Base-by-base conservation (phyloP, 2,888 invertebrate genomes). In the Diaphora mendica region DNA sequence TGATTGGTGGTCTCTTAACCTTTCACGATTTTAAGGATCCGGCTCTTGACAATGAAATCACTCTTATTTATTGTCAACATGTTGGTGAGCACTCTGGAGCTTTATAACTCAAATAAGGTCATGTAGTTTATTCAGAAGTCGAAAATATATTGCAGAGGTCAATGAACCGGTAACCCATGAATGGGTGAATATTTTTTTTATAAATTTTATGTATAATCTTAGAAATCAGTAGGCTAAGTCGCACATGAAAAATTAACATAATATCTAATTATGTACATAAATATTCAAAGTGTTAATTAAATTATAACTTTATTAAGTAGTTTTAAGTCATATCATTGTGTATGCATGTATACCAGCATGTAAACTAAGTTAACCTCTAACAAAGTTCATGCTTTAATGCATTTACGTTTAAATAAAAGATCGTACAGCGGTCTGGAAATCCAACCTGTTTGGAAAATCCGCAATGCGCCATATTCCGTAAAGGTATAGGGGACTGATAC, bases 361-460 rank as follows among this genome's bases (percentile, higher is more conserved):
- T 68, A 35, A n/a, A 68, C 44, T 59, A 35, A 68, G 23, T 48
- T 73, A 51, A 74, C 71, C 71, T 71, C 68, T 55, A 39, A 67
- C 39, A 48, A 69, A 80, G 75, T 82, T 82, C 75, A 75, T 76
- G 72, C 70, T 72, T 66, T 71, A 76, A 80, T 82, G 82, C 82
- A 82, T 75, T 82, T 76, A 75, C 73, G 66, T 76, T 73, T 81
- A 78, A 82, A 83, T 82, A 83, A 83, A 82, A 82, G 81, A 82
- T 78, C 64, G 75, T 72, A 17, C 42, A 30, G 51, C 39, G 65
- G 11, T 71, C 81, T 78, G 74, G 79, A 78, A 77, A 71, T 78
- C 78, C 75, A 48, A n/a, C 17, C 33, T 65, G 44, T 39, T 62
- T 30, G 70, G 70, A 59, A 67, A 77, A 78, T 68, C 82, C 82